These are phyloP conservation scores for Ceryle rudis DNA, from an alignment of 2,797 vertebrate genomes.

Conservation along the genomic window DNA sequence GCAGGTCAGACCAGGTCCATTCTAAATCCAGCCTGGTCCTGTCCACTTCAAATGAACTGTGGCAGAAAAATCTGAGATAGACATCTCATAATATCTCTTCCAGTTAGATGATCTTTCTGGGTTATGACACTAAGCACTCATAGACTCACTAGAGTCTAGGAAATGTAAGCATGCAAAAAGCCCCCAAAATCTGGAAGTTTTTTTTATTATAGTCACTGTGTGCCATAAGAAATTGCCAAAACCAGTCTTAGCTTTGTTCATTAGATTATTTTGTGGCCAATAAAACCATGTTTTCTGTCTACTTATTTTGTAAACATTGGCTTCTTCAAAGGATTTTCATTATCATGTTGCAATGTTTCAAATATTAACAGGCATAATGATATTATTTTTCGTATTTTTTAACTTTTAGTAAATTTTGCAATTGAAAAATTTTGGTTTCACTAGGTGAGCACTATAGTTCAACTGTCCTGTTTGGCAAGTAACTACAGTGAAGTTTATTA, in stretches of 20 bases:
- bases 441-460: not conserved
- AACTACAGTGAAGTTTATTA: not conserved
- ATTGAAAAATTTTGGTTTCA: not conserved
- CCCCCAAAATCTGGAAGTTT: fast-evolving
- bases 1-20: not conserved
- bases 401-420: not conserved
- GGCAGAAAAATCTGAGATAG: not conserved
- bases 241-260: not conserved
- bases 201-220: not conserved
- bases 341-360: not conserved
- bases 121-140: not conserved
- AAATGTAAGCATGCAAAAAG: not conserved
- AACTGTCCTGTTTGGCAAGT: not conserved
- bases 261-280: not conserved
- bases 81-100: not conserved
- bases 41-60: not conserved
- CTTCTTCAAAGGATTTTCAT: not conserved
- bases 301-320: not conserved
- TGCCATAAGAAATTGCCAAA: not conserved
- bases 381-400: not conserved
- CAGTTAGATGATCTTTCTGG: not conserved
- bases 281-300: not conserved
- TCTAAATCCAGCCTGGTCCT: not conserved
- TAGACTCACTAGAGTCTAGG: not conserved
- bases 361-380: not conserved